Base-by-base conservation (phyloP, 1,140 invertebrate species). In the Delia radicum region DNA sequence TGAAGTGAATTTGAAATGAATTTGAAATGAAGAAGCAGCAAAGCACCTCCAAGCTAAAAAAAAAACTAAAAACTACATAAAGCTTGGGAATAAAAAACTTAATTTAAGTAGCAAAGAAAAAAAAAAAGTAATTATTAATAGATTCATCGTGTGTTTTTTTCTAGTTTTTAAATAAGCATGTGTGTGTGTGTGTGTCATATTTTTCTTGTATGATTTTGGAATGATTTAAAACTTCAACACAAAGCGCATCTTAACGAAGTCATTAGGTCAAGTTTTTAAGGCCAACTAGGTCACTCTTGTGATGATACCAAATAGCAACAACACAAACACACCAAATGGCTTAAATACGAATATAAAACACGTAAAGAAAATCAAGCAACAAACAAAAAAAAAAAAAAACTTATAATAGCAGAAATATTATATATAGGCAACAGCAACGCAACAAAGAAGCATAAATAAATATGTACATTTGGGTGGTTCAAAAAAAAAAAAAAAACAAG, bases 241-340 rank as follows among this genome's bases (percentile, higher is more conserved):
- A 69, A 33, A 33, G 65, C 71, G 71, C 75, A 29, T 76, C 65
- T 71, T 33, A 75, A 75, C 74, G 82, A 78, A 84, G 82, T 83
- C 82, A 84, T 82, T 84, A 81, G 82, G 82, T 84, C 82, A 84
- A 84, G 82, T 82, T 84, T 84, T 84, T 78, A 79, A 79, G 81
- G 79, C 79, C 80, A 84, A 84, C 82, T 84, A 77, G 82, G 82
- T 84, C 82, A 81, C 69, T 76, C 73, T 77, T 37, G 67, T 71
- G 78, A 65, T 37, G 29, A 69, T 21, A 69, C 76, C 74, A 79
- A 62, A 75, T 61, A 10, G 73, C 4, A 55, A 21, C 37, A 73
- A n/a, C 42, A 69, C n/a, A 18, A 15, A 15, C 7, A 33, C 29
- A 69, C n/a, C 29, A 69, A 21, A n/a, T n/a, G n/a, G n/a, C n/a